Conservation (phyloP, 1,140 invertebrate species). For the Subanguina moxae region DNA sequence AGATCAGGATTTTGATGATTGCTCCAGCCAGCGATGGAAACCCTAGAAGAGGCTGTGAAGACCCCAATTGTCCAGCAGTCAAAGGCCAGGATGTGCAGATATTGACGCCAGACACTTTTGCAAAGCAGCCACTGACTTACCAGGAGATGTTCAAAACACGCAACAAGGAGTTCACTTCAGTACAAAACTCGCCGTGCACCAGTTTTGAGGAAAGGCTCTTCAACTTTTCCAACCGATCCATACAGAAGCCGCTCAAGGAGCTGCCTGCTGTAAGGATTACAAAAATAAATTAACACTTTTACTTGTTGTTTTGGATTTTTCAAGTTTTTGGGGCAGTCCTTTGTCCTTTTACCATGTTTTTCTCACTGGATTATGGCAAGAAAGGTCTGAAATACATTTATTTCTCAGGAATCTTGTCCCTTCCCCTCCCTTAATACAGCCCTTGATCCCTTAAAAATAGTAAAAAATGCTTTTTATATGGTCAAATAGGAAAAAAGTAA, state of each 20-base stretch:
- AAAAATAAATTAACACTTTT: no score
- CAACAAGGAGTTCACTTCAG: constrained; percentile 44
- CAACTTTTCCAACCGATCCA: constrained; percentile 23
- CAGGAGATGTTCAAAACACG: constrained; percentile 53
- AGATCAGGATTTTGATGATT: constrained; percentile 78
- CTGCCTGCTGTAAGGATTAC: neutral
- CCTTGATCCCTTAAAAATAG: no score
- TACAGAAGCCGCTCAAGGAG: neutral
- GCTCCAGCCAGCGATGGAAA: constrained; percentile 70
- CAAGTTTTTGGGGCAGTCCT: no score
- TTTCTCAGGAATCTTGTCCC: no score
- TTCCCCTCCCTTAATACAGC: no score
- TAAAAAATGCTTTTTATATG: no score
- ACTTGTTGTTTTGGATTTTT: no score
- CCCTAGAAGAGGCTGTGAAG: constrained; percentile 64
- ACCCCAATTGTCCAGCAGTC: constrained; percentile 42
- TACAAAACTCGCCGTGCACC: constrained; percentile 44
- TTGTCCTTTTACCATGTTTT: no score
- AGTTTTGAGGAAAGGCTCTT: constrained; percentile 47
- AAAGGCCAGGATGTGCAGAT: constrained; percentile 52
- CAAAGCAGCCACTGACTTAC: constrained; percentile 53
- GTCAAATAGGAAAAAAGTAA: no score
- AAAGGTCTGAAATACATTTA: no score
- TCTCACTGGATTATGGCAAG: no score
- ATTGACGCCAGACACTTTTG: constrained; percentile 54